phyloP scores from a whole-genome alignment of 2,797 vertebrate genomes.

The Phataginus tetradactyla region DNA sequence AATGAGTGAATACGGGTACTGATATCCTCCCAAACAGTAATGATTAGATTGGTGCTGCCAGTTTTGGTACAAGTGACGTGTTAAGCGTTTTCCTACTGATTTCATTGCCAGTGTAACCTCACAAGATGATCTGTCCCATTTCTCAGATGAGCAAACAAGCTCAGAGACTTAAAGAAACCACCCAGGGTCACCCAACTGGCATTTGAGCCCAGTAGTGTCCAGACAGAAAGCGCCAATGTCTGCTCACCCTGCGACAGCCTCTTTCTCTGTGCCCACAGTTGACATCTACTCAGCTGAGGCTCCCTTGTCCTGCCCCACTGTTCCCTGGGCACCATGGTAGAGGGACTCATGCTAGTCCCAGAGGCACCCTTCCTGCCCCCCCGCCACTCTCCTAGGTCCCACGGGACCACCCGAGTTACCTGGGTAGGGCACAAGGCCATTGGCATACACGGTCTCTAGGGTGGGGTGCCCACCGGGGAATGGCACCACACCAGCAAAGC shows the following conservation, averaged over 20 bases:
- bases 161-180: background rate
- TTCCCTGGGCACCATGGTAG: background rate
- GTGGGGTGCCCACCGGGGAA: slow-evolving; percentile 95
- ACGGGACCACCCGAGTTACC: slow-evolving; percentile 75
- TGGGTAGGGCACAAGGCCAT: slow-evolving; percentile 96
- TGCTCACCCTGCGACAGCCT: background rate
- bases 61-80: background rate
- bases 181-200: background rate
- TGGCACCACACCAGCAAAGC: slow-evolving; percentile 96
- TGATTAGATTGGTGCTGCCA: background rate
- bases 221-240: background rate
- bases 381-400: background rate
- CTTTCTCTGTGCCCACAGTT: background rate
- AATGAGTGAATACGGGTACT: background rate
- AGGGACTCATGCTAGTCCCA: background rate
- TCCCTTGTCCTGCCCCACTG: background rate
- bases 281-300: background rate
- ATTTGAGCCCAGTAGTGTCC: background rate
- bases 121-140: background rate
- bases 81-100: background rate
- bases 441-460: slow-evolving; percentile 96
- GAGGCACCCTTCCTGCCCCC: background rate
- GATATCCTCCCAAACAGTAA: background rate
- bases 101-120: background rate
- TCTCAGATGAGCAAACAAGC: background rate